phyloP scores from a whole-genome alignment of 2,888 invertebrate species.

The Loripinus fragilis region DNA sequence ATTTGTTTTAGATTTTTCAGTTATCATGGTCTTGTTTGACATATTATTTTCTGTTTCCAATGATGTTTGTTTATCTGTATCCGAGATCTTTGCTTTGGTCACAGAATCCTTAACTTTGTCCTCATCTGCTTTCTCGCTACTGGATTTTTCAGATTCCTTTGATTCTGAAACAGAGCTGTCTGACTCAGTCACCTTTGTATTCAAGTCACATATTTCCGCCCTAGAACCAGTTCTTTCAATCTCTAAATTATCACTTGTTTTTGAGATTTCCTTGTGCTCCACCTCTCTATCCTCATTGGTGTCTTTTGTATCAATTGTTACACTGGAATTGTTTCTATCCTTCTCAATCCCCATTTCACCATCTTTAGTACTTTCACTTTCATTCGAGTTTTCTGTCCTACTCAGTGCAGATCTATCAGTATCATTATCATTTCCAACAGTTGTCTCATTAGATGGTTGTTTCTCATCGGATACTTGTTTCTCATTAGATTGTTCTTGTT shows the following conservation, averaged over 20 bases:
- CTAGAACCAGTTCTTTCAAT: too few species aligned
- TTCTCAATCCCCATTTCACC: neutral
- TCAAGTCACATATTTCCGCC: too few species aligned
- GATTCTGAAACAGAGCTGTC: too few species aligned
- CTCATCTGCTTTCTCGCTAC: neutral
- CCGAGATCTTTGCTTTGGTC: too few species aligned
- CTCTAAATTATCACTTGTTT: neutral
- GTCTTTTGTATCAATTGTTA: neutral
- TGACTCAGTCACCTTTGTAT: too few species aligned
- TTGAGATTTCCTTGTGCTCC: neutral
- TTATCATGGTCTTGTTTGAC: neutral
- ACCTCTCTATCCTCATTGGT: neutral
- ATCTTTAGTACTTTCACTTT: neutral
- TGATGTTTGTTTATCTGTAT: neutral
- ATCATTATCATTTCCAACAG: too few species aligned
- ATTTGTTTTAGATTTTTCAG: neutral
- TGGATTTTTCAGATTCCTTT: too few species aligned
- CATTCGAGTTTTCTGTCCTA: neutral
- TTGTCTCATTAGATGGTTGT: too few species aligned
- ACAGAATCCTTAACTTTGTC: neutral
- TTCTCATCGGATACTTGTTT: too few species aligned
- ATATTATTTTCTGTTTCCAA: neutral
- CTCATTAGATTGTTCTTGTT: too few species aligned
- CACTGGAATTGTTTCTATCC: neutral
- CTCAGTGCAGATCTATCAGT: too few species aligned